phyloP scores from a whole-genome alignment of 2,888 invertebrate genomes.

The Perithous albicinctus region DNA sequence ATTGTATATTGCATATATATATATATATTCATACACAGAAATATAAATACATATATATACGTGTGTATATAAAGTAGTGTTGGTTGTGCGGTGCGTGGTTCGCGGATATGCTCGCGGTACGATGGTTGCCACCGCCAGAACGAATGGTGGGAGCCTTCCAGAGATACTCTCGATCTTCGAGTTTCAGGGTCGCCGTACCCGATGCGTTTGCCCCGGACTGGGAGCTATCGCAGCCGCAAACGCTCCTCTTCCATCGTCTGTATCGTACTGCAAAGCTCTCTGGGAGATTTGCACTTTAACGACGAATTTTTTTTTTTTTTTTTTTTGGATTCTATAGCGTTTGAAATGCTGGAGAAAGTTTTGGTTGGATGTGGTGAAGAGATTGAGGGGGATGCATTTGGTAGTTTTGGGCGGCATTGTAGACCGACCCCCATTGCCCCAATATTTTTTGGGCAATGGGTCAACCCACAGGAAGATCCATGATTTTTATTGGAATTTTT shows the following conservation, averaged over 20 bases:
- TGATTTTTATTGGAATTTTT: too few relatives aligned
- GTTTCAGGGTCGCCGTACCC: constrained; percentile 74
- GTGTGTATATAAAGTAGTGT: constrained; percentile 22
- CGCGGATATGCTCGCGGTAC: constrained; percentile 24
- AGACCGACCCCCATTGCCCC: too few relatives aligned
- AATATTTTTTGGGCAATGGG: too few relatives aligned
- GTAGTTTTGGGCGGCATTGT: too few relatives aligned
- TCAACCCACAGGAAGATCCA: too few relatives aligned
- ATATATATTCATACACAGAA: constrained; percentile 31
- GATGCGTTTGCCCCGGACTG: neutral
- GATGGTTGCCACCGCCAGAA: constrained; percentile 40
- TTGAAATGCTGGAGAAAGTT: too few relatives aligned
- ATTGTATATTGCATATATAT: constrained; percentile 22
- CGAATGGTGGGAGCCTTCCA: constrained; percentile 48
- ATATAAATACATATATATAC: constrained; percentile 17
- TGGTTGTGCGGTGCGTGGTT: constrained; percentile 35
- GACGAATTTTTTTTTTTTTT: too few relatives aligned
- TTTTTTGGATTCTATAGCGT: too few relatives aligned
- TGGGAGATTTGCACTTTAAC: too few relatives aligned
- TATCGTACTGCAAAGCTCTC: too few relatives aligned
- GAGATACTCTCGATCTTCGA: constrained; percentile 75
- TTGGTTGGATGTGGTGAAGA: too few relatives aligned
- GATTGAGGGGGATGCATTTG: too few relatives aligned
- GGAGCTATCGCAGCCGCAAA: constrained; percentile 1
- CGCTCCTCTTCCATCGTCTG: neutral